Evolutionary conservation across 2,888 invertebrate genomes (phyloP), one percentile per base, ranked within the genome.

Genomic region (Amphiduros pacificus): DNA sequence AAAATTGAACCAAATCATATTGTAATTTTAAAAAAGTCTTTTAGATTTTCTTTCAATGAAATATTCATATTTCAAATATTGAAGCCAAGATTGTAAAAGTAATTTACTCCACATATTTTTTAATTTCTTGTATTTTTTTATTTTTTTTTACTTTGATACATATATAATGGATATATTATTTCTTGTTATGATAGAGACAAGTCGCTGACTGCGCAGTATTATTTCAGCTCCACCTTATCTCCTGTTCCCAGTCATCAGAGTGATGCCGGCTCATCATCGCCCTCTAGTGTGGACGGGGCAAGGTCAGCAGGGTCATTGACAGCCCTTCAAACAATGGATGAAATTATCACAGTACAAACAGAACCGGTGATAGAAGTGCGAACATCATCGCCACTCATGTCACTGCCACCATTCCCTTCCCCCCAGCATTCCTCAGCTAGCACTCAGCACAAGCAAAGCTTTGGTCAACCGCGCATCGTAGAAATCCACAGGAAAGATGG

Each of bases 401-500:
- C 28, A 17, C 22, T 14, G 26, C 40, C 27, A 14, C 36, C 9
- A 9, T 20, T 31, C 9, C 14, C 58, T 50, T 9, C 20, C 29
- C 28, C n/a, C n/a, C 48, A 22, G 22, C 5, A 32, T n/a, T 5
- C 9, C 28, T 11, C n/a, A 28, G 5, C 11, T 28, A 14, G 14
- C 29, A 3, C 11, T 48, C 29, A 44, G 48, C 24, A 32, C 50
- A 22, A 29, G n/a, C 53, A 59, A 22, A 22, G 6, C 28, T 53
- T 40, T 27, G 52, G 52, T 22, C 41, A 48, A 0, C 89, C 91
- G 55, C 85, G 93, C 66, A 85, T 87, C 17, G 91, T 95, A 50
- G 87, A 89, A 66, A 86, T 95, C 36, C 85, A 86, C 63, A 83
- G 93, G 57, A 89, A 90, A 71, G 87, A 87, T 32, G 89, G 89